A percentile compares a stretch with the other conserved stretches of the same genome.
phyloP scores from a whole-genome alignment of 2,797 vertebrate genomes.

The Pseudochromis fuscus region DNA sequence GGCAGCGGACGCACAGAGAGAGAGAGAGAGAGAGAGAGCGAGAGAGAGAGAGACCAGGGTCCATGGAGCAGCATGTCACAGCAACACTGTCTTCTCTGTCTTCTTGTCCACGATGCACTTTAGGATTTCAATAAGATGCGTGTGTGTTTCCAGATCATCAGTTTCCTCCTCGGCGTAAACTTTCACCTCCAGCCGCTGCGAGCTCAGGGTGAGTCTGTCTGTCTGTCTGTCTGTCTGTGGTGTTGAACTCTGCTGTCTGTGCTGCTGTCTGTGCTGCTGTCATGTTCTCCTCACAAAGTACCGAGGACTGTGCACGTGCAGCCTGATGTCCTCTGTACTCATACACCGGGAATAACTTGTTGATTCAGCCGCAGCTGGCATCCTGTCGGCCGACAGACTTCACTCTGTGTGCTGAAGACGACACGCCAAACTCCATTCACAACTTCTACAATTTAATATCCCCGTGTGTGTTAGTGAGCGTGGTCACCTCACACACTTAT shows the following conservation, averaged over 20 bases:
- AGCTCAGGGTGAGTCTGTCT: constrained; percentile 85
- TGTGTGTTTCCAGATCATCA: constrained; percentile 83
- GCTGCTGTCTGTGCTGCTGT: neutral
- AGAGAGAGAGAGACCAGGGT: constrained; percentile 55
- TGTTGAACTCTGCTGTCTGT: neutral
- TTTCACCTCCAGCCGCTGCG: constrained; percentile 73
- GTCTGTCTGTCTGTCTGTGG: neutral
- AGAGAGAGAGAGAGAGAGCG: constrained; percentile 59
- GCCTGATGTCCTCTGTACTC: accelerated
- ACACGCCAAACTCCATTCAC: constrained; percentile 1
- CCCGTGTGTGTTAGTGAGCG: accelerated
- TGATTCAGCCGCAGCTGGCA: constrained; percentile 47
- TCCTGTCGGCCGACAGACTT: neutral
- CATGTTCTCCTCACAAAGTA: neutral
- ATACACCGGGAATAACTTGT: constrained; percentile 21
- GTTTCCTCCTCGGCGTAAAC: constrained; percentile 80
- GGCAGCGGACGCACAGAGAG: constrained; percentile 46
- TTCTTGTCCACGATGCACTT: constrained; percentile 86
- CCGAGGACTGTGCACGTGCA: accelerated
- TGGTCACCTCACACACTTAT: accelerated
- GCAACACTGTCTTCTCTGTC: constrained; percentile 62
- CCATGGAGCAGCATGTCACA: constrained; percentile 81
- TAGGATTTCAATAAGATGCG: constrained; percentile 86
- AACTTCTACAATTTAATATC: neutral
- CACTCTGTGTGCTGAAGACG: neutral